phyloP scores from a whole-genome alignment of 2,113 vertebrate species.

The Dryoscopus gambensis region DNA sequence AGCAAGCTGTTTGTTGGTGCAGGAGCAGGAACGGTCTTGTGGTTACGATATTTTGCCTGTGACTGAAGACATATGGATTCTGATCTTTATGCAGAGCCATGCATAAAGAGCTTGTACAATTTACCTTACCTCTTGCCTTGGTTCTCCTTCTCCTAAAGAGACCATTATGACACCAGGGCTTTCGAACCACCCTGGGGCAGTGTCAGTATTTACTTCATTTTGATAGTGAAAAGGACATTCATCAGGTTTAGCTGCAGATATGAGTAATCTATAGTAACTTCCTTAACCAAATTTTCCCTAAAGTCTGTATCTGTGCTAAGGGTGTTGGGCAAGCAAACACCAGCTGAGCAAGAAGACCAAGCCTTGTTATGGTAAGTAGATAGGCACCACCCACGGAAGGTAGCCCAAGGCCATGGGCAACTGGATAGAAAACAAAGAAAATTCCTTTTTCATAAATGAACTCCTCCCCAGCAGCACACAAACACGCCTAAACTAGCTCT shows the following conservation, averaged over 20 bases:
- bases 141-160: not conserved
- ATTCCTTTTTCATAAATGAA: constrained; percentile 16
- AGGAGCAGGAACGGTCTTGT: not conserved
- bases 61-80: not conserved
- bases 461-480: not conserved
- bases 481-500: constrained; percentile 24
- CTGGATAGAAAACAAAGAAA: constrained; percentile 60
- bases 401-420: constrained; percentile 1
- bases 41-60: not conserved
- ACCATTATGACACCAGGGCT: not conserved
- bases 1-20: not conserved
- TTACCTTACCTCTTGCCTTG: not conserved
- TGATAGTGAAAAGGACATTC: not conserved
- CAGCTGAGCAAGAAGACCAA: not conserved
- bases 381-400: constrained; percentile 30
- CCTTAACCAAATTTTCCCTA: not conserved
- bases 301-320: not conserved
- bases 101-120: not conserved
- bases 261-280: not conserved
- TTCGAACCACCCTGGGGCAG: not conserved
- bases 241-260: not conserved
- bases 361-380: constrained; percentile 13
- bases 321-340: not conserved
- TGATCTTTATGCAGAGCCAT: not conserved
- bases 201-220: not conserved